Evolutionary conservation across 2,888 invertebrate genomes (phyloP).

Genomic region (Vesta saturnalis): DNA sequence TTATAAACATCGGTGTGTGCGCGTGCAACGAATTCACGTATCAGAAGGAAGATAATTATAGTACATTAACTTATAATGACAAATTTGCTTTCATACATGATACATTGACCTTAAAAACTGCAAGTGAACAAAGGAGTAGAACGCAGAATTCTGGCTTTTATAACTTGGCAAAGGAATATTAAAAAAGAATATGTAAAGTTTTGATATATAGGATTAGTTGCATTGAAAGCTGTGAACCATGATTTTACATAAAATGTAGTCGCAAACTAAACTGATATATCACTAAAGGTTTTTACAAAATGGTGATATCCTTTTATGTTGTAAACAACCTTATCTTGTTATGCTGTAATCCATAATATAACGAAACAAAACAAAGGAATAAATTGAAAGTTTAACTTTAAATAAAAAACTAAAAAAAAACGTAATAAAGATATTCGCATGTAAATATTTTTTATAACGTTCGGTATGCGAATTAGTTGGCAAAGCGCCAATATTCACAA

Average conservation of each 20-base stretch:
- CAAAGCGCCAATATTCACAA: slow-evolving; percentile 21
- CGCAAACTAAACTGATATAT: neutral
- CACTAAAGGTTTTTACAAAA: neutral
- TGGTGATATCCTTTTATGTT: neutral
- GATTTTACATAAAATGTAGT: no score
- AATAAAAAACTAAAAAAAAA: neutral
- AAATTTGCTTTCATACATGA: no score
- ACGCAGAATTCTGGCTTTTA: neutral
- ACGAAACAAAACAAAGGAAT: neutral
- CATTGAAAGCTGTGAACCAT: no score
- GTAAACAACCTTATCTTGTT: slow-evolving; percentile 10
- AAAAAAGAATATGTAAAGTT: no score
- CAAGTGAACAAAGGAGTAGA: neutral
- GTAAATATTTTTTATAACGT: neutral
- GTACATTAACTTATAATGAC: no score
- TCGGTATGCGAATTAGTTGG: slow-evolving; percentile 12
- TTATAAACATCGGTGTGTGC: no score
- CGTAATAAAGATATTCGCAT: neutral
- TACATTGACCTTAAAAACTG: neutral
- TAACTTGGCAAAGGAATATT: neutral
- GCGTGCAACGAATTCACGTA: no score
- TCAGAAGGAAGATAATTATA: no score
- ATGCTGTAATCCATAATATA: neutral
- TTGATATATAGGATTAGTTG: no score
- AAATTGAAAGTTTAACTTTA: neutral